phyloP scores from a whole-genome alignment of 2,888 invertebrate genomes.

The Neuroscelio doddi region DNA sequence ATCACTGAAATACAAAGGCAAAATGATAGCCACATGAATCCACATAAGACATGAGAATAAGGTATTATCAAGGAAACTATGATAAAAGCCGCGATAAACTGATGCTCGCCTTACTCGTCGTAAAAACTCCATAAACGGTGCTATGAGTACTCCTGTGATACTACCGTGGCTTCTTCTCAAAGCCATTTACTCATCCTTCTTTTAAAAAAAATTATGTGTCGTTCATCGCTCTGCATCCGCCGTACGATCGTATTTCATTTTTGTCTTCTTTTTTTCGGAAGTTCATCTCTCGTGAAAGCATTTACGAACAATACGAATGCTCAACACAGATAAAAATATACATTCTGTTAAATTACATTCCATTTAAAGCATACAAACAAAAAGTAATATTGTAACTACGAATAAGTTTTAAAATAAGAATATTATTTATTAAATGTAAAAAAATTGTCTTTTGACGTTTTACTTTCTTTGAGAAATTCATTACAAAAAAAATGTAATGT shows the following conservation, averaged over 20 bases:
- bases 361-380: too few relatives aligned
- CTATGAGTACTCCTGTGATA: conserved; percentile 18
- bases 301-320: conserved; percentile 1
- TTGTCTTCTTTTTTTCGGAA: background rate
- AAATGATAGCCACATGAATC: conserved; percentile 3
- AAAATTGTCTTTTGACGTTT: too few relatives aligned
- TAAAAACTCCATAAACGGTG: conserved; percentile 30
- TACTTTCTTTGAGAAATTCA: too few relatives aligned
- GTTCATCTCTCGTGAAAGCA: background rate
- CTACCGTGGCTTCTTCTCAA: conserved; percentile 20
- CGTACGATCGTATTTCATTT: conserved; percentile 5
- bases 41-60: conserved; percentile 14
- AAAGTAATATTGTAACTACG: too few relatives aligned
- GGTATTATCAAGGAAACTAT: conserved; percentile 24
- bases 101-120: conserved; percentile 17
- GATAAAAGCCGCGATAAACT: conserved; percentile 28
- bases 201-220: conserved; percentile 15
- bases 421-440: too few relatives aligned
- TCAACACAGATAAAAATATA: too few relatives aligned
- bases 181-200: conserved; percentile 19
- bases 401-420: too few relatives aligned
- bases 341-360: too few relatives aligned
- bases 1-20: conserved; percentile 11
- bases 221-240: conserved; percentile 17
- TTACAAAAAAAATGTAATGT: too few relatives aligned